A percentile compares a stretch with the other conserved stretches of the same genome.
These are phyloP conservation scores for Centropus bengalensis DNA, from an alignment of 2,113 vertebrate species.

Conservation along the genomic window DNA sequence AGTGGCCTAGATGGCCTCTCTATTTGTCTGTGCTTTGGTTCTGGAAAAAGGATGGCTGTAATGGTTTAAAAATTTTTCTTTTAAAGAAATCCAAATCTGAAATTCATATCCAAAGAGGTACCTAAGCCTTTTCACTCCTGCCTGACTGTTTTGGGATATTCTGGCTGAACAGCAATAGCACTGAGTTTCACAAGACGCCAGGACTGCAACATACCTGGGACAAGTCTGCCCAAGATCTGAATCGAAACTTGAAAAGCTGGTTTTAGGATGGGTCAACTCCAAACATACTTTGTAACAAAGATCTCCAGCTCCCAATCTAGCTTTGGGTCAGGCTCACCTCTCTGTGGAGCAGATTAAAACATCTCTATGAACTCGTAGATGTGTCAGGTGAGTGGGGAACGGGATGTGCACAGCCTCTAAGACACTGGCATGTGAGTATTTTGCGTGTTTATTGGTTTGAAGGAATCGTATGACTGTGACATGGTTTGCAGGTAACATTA, in stretches of 20 bases:
- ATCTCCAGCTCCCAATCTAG: neutral
- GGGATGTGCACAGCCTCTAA: neutral
- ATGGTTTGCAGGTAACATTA: neutral
- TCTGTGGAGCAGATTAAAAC: neutral
- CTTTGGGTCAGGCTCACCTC: neutral
- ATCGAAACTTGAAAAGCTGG: conserved; percentile 21
- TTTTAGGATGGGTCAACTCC: neutral
- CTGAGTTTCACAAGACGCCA: neutral
- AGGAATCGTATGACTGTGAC: neutral
- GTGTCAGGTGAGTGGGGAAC: neutral
- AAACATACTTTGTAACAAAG: neutral
- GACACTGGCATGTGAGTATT: neutral
- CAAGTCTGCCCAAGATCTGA: neutral
- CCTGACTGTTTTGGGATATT: neutral
- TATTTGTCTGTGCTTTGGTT: neutral
- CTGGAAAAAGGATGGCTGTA: neutral
- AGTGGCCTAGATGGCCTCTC: neutral
- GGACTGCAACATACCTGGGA: neutral
- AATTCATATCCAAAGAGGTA: neutral
- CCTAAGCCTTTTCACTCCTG: neutral
- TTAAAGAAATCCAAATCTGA: neutral
- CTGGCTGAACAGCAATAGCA: neutral
- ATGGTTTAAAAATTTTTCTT: neutral
- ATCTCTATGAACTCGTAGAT: neutral
- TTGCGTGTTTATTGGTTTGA: neutral